These are phyloP conservation scores for Entomyzon cyanotis DNA, from an alignment of 2,113 vertebrate species.

Conservation along the genomic window DNA sequence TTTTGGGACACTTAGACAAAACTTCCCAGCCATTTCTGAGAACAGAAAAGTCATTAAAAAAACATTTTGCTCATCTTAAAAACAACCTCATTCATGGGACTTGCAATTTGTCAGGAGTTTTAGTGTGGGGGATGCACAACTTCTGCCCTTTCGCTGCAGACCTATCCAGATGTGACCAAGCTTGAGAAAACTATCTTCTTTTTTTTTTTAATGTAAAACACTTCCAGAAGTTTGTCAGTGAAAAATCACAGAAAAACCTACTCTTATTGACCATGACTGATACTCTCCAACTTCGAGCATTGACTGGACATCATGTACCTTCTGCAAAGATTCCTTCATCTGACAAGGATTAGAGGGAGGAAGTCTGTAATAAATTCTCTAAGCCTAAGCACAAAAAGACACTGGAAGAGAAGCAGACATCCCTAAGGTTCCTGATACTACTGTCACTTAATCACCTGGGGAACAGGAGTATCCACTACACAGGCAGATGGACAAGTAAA, in stretches of 20 bases:
- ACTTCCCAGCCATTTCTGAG: background rate
- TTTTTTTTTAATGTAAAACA: background rate
- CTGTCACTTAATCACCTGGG: background rate
- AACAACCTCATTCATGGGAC: background rate
- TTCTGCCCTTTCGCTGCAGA: background rate
- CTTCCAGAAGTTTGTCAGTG: background rate
- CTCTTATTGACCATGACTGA: background rate
- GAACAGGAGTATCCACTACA: background rate
- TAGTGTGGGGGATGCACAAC: background rate
- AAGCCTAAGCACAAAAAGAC: background rate
- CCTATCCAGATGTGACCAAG: background rate
- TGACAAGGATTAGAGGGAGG: background rate
- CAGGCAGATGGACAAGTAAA: background rate
- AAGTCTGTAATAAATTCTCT: background rate
- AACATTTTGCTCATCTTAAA: background rate
- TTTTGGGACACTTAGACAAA: background rate
- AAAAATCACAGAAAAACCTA: background rate
- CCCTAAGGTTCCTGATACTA: background rate
- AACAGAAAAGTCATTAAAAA: background rate
- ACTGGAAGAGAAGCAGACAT: background rate
- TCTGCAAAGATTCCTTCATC: background rate
- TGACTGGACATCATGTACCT: background rate
- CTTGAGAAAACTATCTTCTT: background rate
- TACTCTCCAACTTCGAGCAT: background rate
- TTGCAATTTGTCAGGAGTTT: background rate